phyloP scores from a whole-genome alignment of 2,888 invertebrate genomes.

The Caenorhabditis sp. region DNA sequence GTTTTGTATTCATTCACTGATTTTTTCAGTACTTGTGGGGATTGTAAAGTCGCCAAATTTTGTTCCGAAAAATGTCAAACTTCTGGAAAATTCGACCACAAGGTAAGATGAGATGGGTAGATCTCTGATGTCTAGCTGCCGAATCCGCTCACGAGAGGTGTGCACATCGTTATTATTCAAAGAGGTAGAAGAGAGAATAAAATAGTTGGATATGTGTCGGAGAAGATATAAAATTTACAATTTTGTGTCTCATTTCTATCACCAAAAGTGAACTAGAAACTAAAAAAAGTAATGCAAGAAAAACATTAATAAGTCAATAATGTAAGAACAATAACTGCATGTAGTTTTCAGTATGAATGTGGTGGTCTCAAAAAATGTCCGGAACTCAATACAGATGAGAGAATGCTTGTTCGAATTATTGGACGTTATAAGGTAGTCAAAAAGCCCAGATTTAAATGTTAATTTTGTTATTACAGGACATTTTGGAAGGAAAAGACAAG shows the following conservation, averaged over 20 bases:
- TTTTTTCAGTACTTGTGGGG: constrained; percentile 73
- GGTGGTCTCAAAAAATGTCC: constrained; percentile 71
- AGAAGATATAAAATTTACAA: no score
- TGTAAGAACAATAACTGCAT: no score
- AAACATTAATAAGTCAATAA: no score
- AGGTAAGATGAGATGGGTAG: constrained; percentile 55
- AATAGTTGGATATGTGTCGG: background rate
- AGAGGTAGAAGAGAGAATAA: background rate
- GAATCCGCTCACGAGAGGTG: constrained; percentile 7
- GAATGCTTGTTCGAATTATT: constrained; percentile 81
- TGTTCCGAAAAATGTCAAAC: constrained; percentile 77
- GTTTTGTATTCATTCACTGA: background rate
- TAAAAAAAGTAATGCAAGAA: no score
- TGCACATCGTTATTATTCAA: background rate
- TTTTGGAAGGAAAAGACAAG: constrained; percentile 76
- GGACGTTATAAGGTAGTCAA: constrained; percentile 76
- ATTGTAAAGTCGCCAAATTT: constrained; percentile 78
- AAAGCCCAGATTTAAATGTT: no score
- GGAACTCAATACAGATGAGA: constrained; percentile 76
- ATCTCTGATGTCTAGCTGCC: constrained; percentile 16
- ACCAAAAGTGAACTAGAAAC: no score
- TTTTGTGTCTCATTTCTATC: no score
- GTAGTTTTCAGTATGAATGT: constrained; percentile 81
- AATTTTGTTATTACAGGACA: constrained; percentile 68
- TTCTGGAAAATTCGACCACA: constrained; percentile 81